Evolutionary conservation across 2,113 vertebrate species (phyloP).

Genomic region (Empidonax traillii): DNA sequence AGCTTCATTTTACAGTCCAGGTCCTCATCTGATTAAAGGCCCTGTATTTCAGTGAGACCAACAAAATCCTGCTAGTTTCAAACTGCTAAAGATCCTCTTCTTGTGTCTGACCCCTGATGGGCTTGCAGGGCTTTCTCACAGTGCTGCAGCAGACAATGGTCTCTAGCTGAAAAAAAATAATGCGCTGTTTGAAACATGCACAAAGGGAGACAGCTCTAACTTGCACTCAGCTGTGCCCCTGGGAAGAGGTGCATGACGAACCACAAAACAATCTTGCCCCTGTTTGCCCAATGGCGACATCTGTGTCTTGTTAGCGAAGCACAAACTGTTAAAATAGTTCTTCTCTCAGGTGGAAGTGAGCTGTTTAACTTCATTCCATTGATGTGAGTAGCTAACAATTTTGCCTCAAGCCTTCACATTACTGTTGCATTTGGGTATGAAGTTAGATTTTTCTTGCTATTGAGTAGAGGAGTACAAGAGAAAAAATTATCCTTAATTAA

Average conservation of each 20-base stretch:
- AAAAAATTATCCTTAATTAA: not conserved
- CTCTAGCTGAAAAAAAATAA: not conserved
- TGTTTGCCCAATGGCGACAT: not conserved
- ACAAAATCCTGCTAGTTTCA: not conserved
- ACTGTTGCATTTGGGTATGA: not conserved
- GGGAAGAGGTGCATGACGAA: not conserved
- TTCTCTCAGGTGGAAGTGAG: conserved; percentile 36
- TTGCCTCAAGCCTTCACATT: conserved; percentile 26
- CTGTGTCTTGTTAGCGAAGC: not conserved
- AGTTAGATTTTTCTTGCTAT: not conserved
- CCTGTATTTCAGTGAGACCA: not conserved
- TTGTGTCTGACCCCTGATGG: not conserved
- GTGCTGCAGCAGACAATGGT: not conserved
- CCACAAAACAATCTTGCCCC: not conserved
- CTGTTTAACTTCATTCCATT: conserved; percentile 31
- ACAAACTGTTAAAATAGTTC: not conserved
- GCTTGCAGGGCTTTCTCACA: not conserved
- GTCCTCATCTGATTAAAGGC: not conserved
- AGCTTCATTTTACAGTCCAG: not conserved
- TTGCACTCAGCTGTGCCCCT: rapidly evolving
- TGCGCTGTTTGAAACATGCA: not conserved
- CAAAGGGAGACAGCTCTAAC: not conserved
- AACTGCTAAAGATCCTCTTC: not conserved
- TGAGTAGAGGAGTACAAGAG: not conserved
- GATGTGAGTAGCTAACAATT: not conserved